A percentile compares a stretch with the other conserved stretches of the same genome.
Conservation (phyloP, 2,888 invertebrate genomes). For the Mythimna impura region DNA sequence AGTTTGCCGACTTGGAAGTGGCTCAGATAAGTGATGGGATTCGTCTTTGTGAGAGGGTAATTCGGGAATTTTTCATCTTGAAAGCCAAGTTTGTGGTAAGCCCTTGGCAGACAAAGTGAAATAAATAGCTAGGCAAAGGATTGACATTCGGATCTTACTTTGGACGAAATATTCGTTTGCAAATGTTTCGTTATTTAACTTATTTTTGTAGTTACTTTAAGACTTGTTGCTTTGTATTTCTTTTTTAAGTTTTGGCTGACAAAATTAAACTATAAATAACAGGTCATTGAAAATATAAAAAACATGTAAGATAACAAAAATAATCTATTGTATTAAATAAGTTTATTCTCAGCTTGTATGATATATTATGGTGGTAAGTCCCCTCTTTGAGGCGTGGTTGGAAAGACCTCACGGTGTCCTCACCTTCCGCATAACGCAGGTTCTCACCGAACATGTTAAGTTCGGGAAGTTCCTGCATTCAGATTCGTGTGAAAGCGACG, state of each 20-base stretch:
- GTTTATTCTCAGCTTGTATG: neutral
- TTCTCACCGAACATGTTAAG: too few relatives aligned
- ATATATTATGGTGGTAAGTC: too few relatives aligned
- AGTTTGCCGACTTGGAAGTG: constrained; percentile 56
- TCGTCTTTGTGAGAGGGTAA: constrained; percentile 52
- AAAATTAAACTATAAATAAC: neutral
- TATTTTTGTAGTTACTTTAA: constrained; percentile 3
- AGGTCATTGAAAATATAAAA: neutral
- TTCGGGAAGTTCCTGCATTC: too few relatives aligned
- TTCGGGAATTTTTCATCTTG: constrained; percentile 54
- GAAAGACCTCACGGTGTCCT: too few relatives aligned
- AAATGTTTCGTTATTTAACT: constrained; percentile 33
- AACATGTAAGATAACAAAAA: neutral
- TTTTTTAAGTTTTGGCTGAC: neutral
- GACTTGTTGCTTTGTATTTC: constrained; percentile 2
- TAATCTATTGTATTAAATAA: neutral
- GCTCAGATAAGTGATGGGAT: constrained; percentile 59
- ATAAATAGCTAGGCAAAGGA: constrained; percentile 50
- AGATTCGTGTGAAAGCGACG: too few relatives aligned
- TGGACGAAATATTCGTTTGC: constrained; percentile 22
- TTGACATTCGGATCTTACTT: constrained; percentile 34
- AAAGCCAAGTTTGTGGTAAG: constrained; percentile 53
- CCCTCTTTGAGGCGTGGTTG: too few relatives aligned
- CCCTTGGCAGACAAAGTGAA: constrained; percentile 48
- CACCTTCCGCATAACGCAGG: too few relatives aligned